Percentiles rank a stretch among this genome's conserved stretches.
phyloP scores from a whole-genome alignment of 2,113 vertebrate genomes.

The Leptosomus discolor region DNA sequence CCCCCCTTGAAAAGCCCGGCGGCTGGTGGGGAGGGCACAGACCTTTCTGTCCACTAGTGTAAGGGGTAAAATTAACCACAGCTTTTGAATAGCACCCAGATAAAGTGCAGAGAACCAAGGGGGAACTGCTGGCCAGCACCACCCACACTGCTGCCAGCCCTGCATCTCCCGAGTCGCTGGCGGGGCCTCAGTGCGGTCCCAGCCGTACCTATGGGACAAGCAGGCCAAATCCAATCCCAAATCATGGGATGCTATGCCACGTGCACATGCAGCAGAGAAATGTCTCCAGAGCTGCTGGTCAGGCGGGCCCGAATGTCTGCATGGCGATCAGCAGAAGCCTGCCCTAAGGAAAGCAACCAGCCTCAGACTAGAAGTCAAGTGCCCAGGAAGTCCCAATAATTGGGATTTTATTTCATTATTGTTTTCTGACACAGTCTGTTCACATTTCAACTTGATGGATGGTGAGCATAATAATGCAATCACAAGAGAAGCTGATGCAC shows the following conservation, averaged over 20 bases:
- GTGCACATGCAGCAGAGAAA: accelerated
- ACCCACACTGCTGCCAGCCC: background rate
- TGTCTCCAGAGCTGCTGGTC: background rate
- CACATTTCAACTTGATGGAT: background rate
- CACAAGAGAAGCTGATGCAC: background rate
- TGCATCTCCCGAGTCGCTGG: background rate
- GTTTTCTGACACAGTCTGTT: background rate
- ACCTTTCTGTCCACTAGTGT: background rate
- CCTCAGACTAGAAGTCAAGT: accelerated
- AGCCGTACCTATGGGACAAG: accelerated
- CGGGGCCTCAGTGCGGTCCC: accelerated
- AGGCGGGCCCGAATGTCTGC: background rate
- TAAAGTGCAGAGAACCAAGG: background rate
- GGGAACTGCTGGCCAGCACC: background rate
- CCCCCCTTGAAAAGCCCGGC: background rate
- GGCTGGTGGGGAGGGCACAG: accelerated
- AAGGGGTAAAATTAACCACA: background rate
- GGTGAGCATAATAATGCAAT: background rate
- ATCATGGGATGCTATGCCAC: accelerated
- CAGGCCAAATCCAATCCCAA: background rate
- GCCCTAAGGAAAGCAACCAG: background rate
- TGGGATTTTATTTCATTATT: background rate
- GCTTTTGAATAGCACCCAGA: background rate
- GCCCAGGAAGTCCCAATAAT: background rate
- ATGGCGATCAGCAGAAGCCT: accelerated